These are phyloP conservation scores for Pheucticus melanocephalus DNA, from an alignment of 2,113 vertebrate genomes.

Conservation along the genomic window DNA sequence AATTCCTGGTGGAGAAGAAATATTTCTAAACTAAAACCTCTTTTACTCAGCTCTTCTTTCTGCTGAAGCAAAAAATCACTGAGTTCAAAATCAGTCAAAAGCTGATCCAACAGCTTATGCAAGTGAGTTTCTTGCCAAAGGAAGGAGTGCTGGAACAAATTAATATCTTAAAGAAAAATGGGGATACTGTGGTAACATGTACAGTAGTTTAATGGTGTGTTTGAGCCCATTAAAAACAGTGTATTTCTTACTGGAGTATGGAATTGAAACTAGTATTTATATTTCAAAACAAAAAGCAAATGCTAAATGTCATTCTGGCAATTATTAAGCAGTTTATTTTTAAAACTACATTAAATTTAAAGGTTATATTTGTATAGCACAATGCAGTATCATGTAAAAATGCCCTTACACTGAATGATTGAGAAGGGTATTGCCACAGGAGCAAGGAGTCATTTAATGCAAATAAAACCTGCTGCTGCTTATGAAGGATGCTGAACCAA, in stretches of 20 bases:
- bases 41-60: conserved; percentile 7
- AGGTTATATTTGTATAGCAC: background rate
- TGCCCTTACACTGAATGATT: background rate
- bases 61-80: background rate
- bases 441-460: background rate
- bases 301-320: background rate
- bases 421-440: background rate
- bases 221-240: background rate
- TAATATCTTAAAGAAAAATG: conserved; percentile 15
- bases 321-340: background rate
- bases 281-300: background rate
- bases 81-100: conserved; percentile 20
- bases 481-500: background rate
- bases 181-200: background rate
- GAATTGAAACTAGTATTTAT: background rate
- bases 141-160: conserved; percentile 27
- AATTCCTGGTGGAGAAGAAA: background rate
- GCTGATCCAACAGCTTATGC: conserved; percentile 48
- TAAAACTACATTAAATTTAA: background rate
- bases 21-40: background rate
- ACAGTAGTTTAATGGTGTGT: background rate
- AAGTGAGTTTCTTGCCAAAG: conserved; percentile 47
- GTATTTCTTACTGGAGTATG: background rate
- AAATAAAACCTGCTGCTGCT: background rate
- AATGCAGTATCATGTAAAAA: background rate